Evolutionary conservation across 2,888 invertebrate genomes (phyloP), one percentile per base, ranked within the genome.

Genomic region (Drosophila trichaetosa): DNA sequence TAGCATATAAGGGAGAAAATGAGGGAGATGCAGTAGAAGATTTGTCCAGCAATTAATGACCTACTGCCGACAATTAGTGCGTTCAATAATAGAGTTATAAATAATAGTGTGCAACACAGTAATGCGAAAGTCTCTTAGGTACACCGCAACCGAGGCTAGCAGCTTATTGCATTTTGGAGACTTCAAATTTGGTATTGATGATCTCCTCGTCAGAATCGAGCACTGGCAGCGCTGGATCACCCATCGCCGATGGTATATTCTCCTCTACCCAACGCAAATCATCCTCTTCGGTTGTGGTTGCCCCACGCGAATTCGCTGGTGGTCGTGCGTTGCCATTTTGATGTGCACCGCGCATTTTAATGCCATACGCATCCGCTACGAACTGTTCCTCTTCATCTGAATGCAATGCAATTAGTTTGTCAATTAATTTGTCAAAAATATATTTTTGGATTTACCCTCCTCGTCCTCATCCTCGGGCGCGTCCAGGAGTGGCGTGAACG

Each of bases 201-300:
- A 97, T 95, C 93, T 97, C 97, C 93, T 97, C 97, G 90, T 96
- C 96, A 0, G 96, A 96, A 94, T 97, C 94, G 91, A 97, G 93
- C 91, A 97, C 93, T 83, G 95, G 94, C 92, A 96, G 82, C 89
- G 97, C 93, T 72, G 96, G 95, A 92, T 97, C 96, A 68, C 95
- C 95, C 77, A 96, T 94, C 13, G 96, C 94, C 34, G 96, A 95
- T 1, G 98, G 97, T 81, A 99, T 98, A 93, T 99, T 97, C 83
- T 98, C 98, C 91, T 99, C 98, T 8, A 99, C 96, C 98, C 98
- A 99, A 90, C 97, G 96, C 79, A 97, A 93, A 90, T 97, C 97
- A 83, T 96, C 96, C 83, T 97, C 97, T 92, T 96, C 93, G 18
- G 94, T 94, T 73, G 93, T 94, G 10, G 91, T 91, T 4, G 90